These are phyloP conservation scores for Drosophila baimaii DNA, from an alignment of 1,140 invertebrate genomes.

Conservation along the genomic window DNA sequence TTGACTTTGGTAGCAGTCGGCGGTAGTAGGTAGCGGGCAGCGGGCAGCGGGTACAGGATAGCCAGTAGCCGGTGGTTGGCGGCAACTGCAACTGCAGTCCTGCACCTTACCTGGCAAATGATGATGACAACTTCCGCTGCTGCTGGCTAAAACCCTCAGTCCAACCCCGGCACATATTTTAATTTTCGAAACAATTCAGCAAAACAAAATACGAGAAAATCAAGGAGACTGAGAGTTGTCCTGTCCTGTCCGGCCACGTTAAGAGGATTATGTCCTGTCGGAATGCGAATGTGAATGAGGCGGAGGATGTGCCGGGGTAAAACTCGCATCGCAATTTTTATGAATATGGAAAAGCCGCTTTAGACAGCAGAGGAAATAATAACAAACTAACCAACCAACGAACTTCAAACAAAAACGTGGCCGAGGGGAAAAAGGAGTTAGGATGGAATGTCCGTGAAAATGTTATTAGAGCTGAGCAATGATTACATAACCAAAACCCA, in stretches of 20 bases:
- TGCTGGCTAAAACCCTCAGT: slow-evolving; percentile 37
- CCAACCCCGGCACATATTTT: slow-evolving; percentile 68
- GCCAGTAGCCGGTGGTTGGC: slow-evolving; percentile 3
- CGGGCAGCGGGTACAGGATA: not conserved
- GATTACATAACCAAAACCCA: slow-evolving; percentile 53
- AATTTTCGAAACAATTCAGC: slow-evolving; percentile 76
- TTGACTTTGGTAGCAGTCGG: slow-evolving; percentile 60
- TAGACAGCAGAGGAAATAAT: slow-evolving; percentile 60
- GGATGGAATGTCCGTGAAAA: slow-evolving; percentile 36
- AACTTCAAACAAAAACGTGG: slow-evolving; percentile 73
- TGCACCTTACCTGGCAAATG: slow-evolving; percentile 34
- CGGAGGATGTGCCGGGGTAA: slow-evolving; percentile 40
- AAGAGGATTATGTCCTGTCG: slow-evolving; percentile 71
- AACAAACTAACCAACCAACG: slow-evolving; percentile 71
- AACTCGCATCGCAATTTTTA: slow-evolving; percentile 80
- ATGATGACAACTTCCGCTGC: slow-evolving; percentile 52
- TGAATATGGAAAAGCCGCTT: slow-evolving; percentile 80
- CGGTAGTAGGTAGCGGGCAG: slow-evolving; percentile 10
- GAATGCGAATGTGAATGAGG: slow-evolving; percentile 34
- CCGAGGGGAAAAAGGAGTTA: slow-evolving; percentile 23
- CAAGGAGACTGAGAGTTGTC: slow-evolving; percentile 51
- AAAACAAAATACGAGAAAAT: slow-evolving; percentile 58
- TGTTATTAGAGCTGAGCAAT: slow-evolving; percentile 74
- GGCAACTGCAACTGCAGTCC: slow-evolving; percentile 34
- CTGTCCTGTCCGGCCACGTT: slow-evolving; percentile 45